phyloP scores from a whole-genome alignment of 2,888 invertebrate species.

The Gymnoscelis rufifasciata region DNA sequence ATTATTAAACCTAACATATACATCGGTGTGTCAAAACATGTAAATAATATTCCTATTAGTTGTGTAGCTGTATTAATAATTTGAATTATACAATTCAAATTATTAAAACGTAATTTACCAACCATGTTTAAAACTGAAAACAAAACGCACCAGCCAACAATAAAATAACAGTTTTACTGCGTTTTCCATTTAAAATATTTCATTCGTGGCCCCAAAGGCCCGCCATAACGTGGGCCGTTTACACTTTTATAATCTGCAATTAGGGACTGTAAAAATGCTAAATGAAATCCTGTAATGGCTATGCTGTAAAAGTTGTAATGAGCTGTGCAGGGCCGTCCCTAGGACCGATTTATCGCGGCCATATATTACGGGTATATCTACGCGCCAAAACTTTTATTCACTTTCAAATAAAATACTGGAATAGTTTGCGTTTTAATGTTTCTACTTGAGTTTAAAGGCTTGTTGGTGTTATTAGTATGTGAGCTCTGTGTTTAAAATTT shows the following conservation, averaged over 20 bases:
- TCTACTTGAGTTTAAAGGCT: too few relatives aligned
- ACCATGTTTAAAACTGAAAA: neutral
- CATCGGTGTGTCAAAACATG: too few relatives aligned
- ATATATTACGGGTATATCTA: neutral
- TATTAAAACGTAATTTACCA: neutral
- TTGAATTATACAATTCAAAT: too few relatives aligned
- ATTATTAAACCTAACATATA: too few relatives aligned
- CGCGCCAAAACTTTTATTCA: too few relatives aligned
- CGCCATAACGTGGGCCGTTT: slow-evolving; percentile 47
- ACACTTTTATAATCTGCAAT: slow-evolving; percentile 73
- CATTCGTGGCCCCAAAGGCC: slow-evolving; percentile 28
- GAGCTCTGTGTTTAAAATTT: too few relatives aligned
- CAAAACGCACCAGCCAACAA: slow-evolving; percentile 20
- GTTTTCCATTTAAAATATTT: slow-evolving; percentile 37
- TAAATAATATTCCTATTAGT: too few relatives aligned
- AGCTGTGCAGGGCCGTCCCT: slow-evolving; percentile 43
- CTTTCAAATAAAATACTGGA: too few relatives aligned
- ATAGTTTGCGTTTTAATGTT: too few relatives aligned
- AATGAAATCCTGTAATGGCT: slow-evolving; percentile 63
- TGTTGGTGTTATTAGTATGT: too few relatives aligned
- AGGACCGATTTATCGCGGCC: neutral
- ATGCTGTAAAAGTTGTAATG: slow-evolving; percentile 59
- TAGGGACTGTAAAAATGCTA: slow-evolving; percentile 76
- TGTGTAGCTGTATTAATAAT: too few relatives aligned
- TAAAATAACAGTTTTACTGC: slow-evolving; percentile 29